phyloP scores from a whole-genome alignment of 2,888 invertebrate species.

The Acrobasis suavella region DNA sequence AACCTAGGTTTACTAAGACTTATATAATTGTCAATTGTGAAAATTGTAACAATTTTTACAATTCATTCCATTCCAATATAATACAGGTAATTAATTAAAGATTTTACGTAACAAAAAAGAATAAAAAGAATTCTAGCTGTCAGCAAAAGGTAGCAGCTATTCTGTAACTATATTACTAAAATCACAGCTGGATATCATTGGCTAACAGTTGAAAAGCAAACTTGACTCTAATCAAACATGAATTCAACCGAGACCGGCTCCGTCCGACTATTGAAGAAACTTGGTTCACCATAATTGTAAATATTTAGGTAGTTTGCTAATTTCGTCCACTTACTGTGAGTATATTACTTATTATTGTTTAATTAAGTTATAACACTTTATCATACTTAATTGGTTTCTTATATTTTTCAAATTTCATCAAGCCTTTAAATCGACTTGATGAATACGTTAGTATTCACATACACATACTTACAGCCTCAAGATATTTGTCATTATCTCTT shows the following conservation, averaged over 20 bases:
- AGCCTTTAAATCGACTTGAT: no score
- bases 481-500: no score
- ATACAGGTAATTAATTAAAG: background rate
- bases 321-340: background rate
- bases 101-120: background rate
- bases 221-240: conserved; percentile 12
- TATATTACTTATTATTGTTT: background rate
- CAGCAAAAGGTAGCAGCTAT: background rate
- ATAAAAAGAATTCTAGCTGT: background rate
- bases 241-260: background rate
- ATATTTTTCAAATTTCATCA: no score
- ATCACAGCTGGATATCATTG: conserved; percentile 12
- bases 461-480: no score
- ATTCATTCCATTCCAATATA: background rate
- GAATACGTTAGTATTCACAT: no score
- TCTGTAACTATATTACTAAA: background rate
- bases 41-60: background rate
- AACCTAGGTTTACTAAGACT: background rate
- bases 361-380: no score
- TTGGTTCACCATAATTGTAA: background rate
- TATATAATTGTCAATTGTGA: no score
- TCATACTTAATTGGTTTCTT: no score
- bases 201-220: conserved; percentile 12
- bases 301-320: background rate
- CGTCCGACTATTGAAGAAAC: background rate